Base-by-base conservation (phyloP, 1,140 invertebrate genomes). In the Cydia splendana region DNA sequence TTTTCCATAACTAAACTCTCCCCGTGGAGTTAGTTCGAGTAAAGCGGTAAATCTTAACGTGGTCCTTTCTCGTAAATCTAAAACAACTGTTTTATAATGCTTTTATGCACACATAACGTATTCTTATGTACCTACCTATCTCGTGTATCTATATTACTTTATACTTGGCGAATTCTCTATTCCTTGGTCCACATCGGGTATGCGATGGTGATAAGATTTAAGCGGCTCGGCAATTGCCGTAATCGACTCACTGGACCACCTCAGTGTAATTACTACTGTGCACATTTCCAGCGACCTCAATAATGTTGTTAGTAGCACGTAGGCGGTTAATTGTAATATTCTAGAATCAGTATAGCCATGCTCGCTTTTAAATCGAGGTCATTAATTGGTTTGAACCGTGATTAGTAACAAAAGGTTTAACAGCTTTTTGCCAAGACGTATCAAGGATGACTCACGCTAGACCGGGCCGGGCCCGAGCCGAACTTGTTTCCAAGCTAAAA, bases 191-290 rank as follows among this genome's bases (percentile, higher is more conserved):
- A 62, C 20, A 62, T 48, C 57, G 51, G 6, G 51, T 18, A 18
- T 53, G 15, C 51, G 51, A 53, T 62, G 57, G 57, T 24, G 20
- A 62, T 62, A 62, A 24, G 7, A 62, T 24, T 62, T 62, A 24
- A 62, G 57, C 20, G 57, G 2, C 3, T 62, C 20, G 18, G 20
- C 12, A 62, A 62, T 62, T 62, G 57, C 57, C 20, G 57, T 62
- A 62, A 62, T 62, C 57, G 57, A 62, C 57, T 62, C 57, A n/a
- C 7, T 12, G 18, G 57, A 12, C 18, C 20, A 24, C n/a, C n/a
- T 24, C 57, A 20, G 57, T 24, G 57, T 62, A 12, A 62, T 62
- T 62, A 62, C 20, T 62, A 62, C 57, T 62, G 57, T 62, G 57
- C 18, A 62, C 9, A 62, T 18, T n/a, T n/a, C 24, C 57, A 62